Conservation (phyloP, 2,888 invertebrate genomes). For the Nemapogon koenigi region DNA sequence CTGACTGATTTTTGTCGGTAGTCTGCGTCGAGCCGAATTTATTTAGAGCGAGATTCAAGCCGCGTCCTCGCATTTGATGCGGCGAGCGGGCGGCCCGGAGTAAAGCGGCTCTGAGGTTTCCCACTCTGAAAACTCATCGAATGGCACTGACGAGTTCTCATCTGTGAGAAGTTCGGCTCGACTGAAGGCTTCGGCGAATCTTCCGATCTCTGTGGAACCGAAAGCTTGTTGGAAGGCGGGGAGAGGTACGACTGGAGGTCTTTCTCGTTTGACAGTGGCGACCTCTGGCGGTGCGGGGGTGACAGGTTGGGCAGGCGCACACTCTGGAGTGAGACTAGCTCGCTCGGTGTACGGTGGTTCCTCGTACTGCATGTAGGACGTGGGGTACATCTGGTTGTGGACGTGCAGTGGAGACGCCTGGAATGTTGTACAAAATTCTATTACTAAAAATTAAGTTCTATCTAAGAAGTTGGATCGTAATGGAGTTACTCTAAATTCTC, state of each 20-base stretch:
- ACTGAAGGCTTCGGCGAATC: slow-evolving; percentile 77
- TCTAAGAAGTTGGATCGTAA: too few species aligned
- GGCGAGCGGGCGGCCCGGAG: slow-evolving; percentile 34
- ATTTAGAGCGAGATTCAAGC: not conserved
- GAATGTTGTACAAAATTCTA: too few species aligned
- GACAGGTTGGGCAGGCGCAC: not conserved
- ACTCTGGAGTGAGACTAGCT: slow-evolving; percentile 15
- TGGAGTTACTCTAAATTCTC: too few species aligned
- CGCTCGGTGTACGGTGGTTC: slow-evolving; percentile 18
- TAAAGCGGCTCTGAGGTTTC: slow-evolving; percentile 45
- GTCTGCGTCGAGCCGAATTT: too few species aligned
- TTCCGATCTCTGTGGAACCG: slow-evolving; percentile 86
- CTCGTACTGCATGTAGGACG: too few species aligned
- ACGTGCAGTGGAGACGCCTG: too few species aligned
- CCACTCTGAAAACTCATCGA: slow-evolving; percentile 51
- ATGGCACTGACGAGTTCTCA: slow-evolving; percentile 38
- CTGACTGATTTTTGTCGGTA: too few species aligned
- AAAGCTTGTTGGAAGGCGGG: slow-evolving; percentile 87
- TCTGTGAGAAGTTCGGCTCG: slow-evolving; percentile 60
- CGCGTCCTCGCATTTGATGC: slow-evolving; percentile 58
- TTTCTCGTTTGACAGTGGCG: not conserved
- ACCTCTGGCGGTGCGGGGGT: not conserved
- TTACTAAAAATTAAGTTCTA: too few species aligned
- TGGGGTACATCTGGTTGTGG: too few species aligned
- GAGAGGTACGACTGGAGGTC: slow-evolving; percentile 64